A percentile compares a stretch with the other conserved stretches of the same genome.
These are phyloP conservation scores for Spilosoma lubricipeda DNA, from an alignment of 2,888 invertebrate species.

Conservation along the genomic window DNA sequence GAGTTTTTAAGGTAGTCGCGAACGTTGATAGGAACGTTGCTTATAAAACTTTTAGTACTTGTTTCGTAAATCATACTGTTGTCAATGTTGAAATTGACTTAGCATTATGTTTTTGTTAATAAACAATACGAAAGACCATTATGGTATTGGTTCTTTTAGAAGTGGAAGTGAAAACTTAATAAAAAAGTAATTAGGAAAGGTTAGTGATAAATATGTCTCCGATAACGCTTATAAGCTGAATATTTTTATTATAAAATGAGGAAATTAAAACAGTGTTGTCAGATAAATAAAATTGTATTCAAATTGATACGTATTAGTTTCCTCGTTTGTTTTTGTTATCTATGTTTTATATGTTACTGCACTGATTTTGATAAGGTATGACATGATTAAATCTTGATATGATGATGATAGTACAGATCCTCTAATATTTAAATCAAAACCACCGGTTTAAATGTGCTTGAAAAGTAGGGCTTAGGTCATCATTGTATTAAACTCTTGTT, in stretches of 20 bases:
- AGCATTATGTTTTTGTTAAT: neutral
- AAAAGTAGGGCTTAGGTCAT: neutral
- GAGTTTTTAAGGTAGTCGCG: neutral
- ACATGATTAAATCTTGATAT: neutral
- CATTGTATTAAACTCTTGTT: constrained; percentile 7
- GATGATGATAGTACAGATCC: neutral
- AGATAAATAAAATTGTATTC: neutral
- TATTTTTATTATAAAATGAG: neutral
- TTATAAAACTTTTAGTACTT: no score
- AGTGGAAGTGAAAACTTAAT: neutral
- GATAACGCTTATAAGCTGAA: neutral
- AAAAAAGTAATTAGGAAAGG: neutral
- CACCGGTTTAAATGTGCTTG: neutral
- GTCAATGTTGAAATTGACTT: neutral
- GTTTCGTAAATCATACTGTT: neutral
- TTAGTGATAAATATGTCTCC: neutral
- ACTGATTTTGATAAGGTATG: neutral
- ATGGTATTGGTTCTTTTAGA: neutral
- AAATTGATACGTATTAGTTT: neutral
- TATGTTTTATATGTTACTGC: neutral
- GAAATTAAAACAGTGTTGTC: neutral
- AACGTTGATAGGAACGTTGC: neutral
- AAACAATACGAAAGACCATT: neutral
- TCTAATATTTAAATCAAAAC: neutral
- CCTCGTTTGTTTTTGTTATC: neutral